These are phyloP conservation scores for Synergus umbraculus DNA, from an alignment of 2,888 invertebrate genomes.

Conservation along the genomic window DNA sequence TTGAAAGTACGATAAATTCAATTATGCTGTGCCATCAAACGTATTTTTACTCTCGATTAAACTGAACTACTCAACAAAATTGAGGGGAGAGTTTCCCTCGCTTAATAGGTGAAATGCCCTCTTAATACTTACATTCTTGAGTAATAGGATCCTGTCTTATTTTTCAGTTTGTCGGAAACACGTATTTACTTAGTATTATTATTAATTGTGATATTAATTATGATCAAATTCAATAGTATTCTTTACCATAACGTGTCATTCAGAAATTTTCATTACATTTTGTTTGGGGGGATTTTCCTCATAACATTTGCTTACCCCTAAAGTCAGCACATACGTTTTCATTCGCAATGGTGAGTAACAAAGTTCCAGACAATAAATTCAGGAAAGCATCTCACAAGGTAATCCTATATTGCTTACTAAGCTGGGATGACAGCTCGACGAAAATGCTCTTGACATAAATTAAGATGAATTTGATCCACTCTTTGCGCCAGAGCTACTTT, in stretches of 20 bases:
- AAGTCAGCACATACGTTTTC: constrained; percentile 60
- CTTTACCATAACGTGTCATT: background rate
- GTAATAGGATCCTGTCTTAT: background rate
- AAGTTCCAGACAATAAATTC: constrained; percentile 66
- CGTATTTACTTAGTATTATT: too few relatives aligned
- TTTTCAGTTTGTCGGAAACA: background rate
- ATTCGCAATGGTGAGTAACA: constrained; percentile 62
- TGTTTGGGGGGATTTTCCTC: background rate
- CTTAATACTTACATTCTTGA: background rate
- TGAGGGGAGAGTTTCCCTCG: constrained; percentile 7
- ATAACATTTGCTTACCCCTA: background rate
- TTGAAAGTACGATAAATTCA: constrained; percentile 28
- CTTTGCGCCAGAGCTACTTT: background rate
- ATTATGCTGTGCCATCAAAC: constrained; percentile 32
- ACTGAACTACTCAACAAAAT: constrained; percentile 38
- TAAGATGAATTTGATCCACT: constrained; percentile 61
- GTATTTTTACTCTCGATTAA: constrained; percentile 38
- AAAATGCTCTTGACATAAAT: constrained; percentile 60
- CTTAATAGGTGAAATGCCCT: constrained; percentile 8
- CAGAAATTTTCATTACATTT: background rate
- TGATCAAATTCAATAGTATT: constrained; percentile 1
- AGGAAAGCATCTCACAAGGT: constrained; percentile 60
- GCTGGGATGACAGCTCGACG: constrained; percentile 51
- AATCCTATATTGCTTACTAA: constrained; percentile 63
- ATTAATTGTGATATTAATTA: too few relatives aligned